Percentiles rank a stretch among this genome's conserved stretches.
Evolutionary conservation across 1,140 invertebrate species (phyloP).

Genomic region (Drosophila melanogaster): Release_6_plus_ISO1_MT NT_033777.3:8294001-8294500

Average conservation of each 20-base stretch:
- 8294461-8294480: constrained; percentile 85
- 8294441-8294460: constrained; percentile 60
- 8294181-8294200: constrained; percentile 49
- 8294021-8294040: background rate
- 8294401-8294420: constrained; percentile 74
- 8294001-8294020: constrained; percentile 13
- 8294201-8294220: constrained; percentile 73
- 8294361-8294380: constrained; percentile 52
- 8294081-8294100: background rate
- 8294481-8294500: constrained; percentile 88
- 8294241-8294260: constrained; percentile 80
- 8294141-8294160: constrained; percentile 1
- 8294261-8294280: constrained; percentile 49
- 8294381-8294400: constrained; percentile 68
- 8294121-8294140: constrained; percentile 23
- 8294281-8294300: constrained; percentile 38
- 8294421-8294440: constrained; percentile 58
- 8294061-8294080: no score
- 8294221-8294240: constrained; percentile 76
- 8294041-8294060: background rate
- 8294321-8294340: constrained; percentile 57
- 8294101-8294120: background rate
- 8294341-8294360: constrained; percentile 55
- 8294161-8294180: constrained; percentile 52
- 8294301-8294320: constrained; percentile 78